Evolutionary conservation across 2,888 invertebrate genomes (phyloP).

Genomic region (Ernsta delagoae): DNA sequence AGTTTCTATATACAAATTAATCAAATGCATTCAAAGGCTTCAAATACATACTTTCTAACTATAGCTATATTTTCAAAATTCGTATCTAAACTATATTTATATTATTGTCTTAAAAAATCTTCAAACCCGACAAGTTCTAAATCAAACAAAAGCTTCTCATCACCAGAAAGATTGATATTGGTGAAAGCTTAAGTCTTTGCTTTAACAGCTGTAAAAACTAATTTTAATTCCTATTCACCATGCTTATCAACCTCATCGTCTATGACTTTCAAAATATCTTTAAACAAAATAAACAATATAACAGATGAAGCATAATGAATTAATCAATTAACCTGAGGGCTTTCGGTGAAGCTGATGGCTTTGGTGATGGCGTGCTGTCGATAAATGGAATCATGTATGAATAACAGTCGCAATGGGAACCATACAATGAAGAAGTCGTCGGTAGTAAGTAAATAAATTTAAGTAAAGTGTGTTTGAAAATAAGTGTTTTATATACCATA

Average conservation of each 20-base stretch:
- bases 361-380: constrained; percentile 82
- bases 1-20: too few relatives aligned
- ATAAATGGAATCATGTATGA: constrained; percentile 77
- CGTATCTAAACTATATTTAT: constrained; percentile 9
- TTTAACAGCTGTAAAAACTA: neutral
- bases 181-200: neutral
- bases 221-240: constrained; percentile 2
- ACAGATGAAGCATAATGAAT: constrained; percentile 59
- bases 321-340: constrained; percentile 75
- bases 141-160: constrained; percentile 12
- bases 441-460: too few relatives aligned
- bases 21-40: neutral
- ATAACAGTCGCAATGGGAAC: constrained; percentile 49
- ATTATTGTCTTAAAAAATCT: constrained; percentile 2
- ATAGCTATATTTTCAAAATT: neutral
- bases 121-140: neutral
- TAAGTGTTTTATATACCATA: too few relatives aligned
- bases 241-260: constrained; percentile 29
- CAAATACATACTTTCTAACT: neutral
- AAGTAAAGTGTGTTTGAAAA: too few relatives aligned
- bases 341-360: constrained; percentile 84
- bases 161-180: neutral
- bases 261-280: neutral
- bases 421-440: too few relatives aligned
- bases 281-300: constrained; percentile 26